A percentile compares a stretch with the other conserved stretches of the same genome.
These are phyloP conservation scores for Octodonta nipae DNA, from an alignment of 2,888 invertebrate genomes.

Conservation along the genomic window DNA sequence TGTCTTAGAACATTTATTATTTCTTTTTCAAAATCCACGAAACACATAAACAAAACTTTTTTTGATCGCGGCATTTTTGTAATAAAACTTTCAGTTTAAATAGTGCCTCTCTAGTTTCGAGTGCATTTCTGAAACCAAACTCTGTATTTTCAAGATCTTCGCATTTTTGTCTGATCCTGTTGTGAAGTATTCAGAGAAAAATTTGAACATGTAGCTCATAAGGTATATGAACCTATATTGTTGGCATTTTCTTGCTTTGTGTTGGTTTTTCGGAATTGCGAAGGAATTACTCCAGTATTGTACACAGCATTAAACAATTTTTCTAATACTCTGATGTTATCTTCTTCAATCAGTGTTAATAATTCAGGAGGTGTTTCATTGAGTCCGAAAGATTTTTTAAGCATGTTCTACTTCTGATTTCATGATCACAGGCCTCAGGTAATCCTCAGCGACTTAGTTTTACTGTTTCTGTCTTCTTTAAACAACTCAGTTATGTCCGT, in stretches of 20 bases:
- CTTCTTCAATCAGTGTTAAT: neutral
- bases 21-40: neutral
- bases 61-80: neutral
- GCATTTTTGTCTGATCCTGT: neutral
- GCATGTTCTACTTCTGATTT: slow-evolving; percentile 1
- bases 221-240: neutral
- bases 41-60: neutral
- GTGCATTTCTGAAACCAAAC: neutral
- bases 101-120: slow-evolving; percentile 1
- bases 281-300: too few relatives aligned
- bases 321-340: slow-evolving; percentile 1
- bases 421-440: neutral
- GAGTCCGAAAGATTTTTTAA: neutral
- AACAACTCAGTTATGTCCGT: neutral
- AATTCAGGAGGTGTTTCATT: neutral
- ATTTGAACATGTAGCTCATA: too few relatives aligned
- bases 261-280: too few relatives aligned
- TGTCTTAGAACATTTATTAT: too few relatives aligned
- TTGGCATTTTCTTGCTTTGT: neutral
- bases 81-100: neutral
- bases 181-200: too few relatives aligned
- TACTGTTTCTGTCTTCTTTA: slow-evolving; percentile 1
- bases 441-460: neutral
- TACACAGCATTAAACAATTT: neutral
- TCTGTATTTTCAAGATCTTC: neutral